Evolutionary conservation across 2,888 invertebrate genomes (phyloP).

Genomic region (Caenorhabditis sinica): DNA sequence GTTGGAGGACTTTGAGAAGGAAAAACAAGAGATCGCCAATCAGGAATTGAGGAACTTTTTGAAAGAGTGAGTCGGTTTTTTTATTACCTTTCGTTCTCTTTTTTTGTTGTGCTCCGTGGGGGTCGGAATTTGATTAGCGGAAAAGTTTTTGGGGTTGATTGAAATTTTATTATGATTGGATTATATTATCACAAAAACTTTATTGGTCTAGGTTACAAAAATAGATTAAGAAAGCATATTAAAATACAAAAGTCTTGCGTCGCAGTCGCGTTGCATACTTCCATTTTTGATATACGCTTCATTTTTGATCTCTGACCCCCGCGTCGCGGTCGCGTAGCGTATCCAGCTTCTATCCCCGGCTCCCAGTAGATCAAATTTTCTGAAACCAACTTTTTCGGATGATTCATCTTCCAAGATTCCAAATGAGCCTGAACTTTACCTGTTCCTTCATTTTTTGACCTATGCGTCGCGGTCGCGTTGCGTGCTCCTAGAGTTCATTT

Average conservation of each 20-base stretch:
- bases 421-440: background rate
- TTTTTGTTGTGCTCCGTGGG: too few species aligned
- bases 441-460: background rate
- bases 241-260: too few species aligned
- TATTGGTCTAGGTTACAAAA: too few species aligned
- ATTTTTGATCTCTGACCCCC: background rate
- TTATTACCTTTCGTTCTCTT: background rate
- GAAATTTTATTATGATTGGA: too few species aligned
- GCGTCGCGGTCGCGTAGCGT: slow-evolving; percentile 21
- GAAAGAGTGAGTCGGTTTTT: slow-evolving; percentile 68
- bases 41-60: slow-evolving; percentile 69
- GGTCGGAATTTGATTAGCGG: too few species aligned
- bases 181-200: too few species aligned
- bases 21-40: slow-evolving; percentile 70
- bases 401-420: background rate
- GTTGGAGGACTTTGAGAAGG: slow-evolving; percentile 65
- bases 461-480: background rate
- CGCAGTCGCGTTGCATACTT: too few species aligned
- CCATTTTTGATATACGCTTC: too few species aligned
- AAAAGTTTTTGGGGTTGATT: too few species aligned
- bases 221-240: too few species aligned
- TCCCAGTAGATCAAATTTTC: background rate
- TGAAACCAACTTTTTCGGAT: background rate
- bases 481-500: background rate
- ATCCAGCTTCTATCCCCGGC: background rate